phyloP scores from a whole-genome alignment of 2,888 invertebrate genomes.

The Cheilosia variabilis region DNA sequence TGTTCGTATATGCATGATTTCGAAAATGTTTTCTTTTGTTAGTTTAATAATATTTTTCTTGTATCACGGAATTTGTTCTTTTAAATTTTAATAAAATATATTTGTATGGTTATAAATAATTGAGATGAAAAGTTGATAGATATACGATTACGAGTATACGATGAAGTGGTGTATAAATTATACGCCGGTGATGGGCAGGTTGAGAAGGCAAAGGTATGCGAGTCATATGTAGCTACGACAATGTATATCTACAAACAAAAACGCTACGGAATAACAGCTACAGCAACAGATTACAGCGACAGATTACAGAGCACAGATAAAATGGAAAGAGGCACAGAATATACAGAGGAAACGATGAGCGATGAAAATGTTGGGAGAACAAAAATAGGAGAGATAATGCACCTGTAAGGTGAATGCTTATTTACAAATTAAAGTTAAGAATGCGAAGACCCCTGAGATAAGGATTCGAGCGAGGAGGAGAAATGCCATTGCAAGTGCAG shows the following conservation, averaged over 20 bases:
- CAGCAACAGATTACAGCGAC: slow-evolving; percentile 33
- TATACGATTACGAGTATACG: slow-evolving; percentile 31
- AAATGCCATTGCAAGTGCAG: slow-evolving; percentile 21
- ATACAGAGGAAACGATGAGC: slow-evolving; percentile 9
- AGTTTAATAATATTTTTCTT: slow-evolving; percentile 58
- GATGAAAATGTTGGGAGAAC: slow-evolving; percentile 15
- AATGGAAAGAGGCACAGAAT: slow-evolving; percentile 4
- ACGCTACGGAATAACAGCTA: slow-evolving; percentile 17
- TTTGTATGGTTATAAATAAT: slow-evolving; percentile 55
- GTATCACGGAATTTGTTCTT: slow-evolving; percentile 22
- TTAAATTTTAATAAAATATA: slow-evolving; percentile 34
- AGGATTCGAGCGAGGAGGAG: slow-evolving; percentile 13
- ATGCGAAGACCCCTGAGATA: not conserved
- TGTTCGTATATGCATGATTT: slow-evolving; percentile 58
- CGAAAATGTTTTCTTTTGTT: slow-evolving; percentile 68
- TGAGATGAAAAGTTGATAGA: slow-evolving; percentile 59
- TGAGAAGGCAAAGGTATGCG: slow-evolving; percentile 1
- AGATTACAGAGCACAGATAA: slow-evolving; percentile 44
- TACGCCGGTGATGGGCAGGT: slow-evolving; percentile 29
- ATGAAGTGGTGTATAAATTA: slow-evolving; percentile 36
- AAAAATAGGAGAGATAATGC: not conserved
- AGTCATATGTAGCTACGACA: slow-evolving; percentile 19
- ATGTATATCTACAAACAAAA: slow-evolving; percentile 32
- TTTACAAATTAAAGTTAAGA: not conserved
- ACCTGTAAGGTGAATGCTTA: not conserved